phyloP scores from a whole-genome alignment of 2,888 invertebrate genomes.

The Ephialtes manifestator region DNA sequence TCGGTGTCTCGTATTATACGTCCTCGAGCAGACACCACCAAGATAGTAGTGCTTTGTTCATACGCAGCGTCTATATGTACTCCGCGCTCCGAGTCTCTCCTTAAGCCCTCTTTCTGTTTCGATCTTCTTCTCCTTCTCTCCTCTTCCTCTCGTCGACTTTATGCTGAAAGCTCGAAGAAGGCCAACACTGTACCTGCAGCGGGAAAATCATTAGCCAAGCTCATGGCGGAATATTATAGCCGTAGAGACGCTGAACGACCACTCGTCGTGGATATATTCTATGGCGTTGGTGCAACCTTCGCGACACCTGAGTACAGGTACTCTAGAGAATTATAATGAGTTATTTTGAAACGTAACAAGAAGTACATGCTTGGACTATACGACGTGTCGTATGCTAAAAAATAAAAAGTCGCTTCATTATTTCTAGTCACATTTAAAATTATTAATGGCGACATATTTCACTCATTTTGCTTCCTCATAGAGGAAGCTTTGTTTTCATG shows the following conservation, averaged over 20 bases:
- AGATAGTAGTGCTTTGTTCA: constrained; percentile 8
- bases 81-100: background rate
- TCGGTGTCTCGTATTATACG: constrained; percentile 23
- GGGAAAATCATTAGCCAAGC: constrained; percentile 14
- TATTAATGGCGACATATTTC: too few relatives aligned
- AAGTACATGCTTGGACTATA: background rate
- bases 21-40: constrained; percentile 6
- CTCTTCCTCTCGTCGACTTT: background rate
- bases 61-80: background rate
- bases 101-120: constrained; percentile 11
- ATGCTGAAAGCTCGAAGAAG: constrained; percentile 11
- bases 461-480: too few relatives aligned
- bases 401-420: background rate
- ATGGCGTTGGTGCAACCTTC: background rate
- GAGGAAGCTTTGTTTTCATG: too few relatives aligned
- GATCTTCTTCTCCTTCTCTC: constrained; percentile 3
- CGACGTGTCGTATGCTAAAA: background rate
- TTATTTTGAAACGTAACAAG: background rate
- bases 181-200: background rate
- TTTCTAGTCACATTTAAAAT: background rate
- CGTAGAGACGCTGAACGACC: constrained; percentile 9
- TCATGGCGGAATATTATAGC: constrained; percentile 14
- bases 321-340: constrained; percentile 11
- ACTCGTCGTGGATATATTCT: constrained; percentile 15
- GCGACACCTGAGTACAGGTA: too few relatives aligned